Base-by-base conservation (phyloP, 2,113 vertebrate species). In the Lagopus leucura region DNA sequence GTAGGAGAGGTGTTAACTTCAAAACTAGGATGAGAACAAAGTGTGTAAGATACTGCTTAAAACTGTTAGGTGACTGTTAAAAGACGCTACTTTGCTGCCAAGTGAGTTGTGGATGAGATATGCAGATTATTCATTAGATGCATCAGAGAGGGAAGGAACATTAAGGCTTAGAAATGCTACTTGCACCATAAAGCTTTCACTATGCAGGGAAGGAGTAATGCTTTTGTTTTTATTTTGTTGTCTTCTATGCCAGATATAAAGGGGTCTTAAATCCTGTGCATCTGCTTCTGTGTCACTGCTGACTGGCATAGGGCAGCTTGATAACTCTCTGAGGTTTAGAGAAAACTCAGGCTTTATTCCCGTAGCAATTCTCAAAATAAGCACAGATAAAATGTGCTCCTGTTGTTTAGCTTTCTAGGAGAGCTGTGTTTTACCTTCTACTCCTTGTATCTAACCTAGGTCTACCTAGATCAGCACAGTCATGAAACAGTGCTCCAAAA, bases 141-240 rank as follows among this genome's bases (percentile, higher is more conserved):
- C 80, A 78, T 94, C 77, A 74, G 55, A 27, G n/a, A 72, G 65
- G 78, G 88, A 88, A 88, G 81, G 88, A 88, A 90, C 88, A 83
- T 90, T 93, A 95, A 90, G 69, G 71, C 84, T 93, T 95, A 89
- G 82, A 92, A 88, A 77, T 24, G 57, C 61, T 82, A 36, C 70
- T 82, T 84, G 89, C 88, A 81, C 88, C 75, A 93, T 95, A 94
- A 95, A 97, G 72, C 93, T 89, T 95, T 96, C 87, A 95, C 70
- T 48, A 85, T 38, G 57, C 74, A 93, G 47, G 43, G 64, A 38
- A 95, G 72, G 83, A 94, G 67, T 88, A 96, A 92, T 76, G 85
- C 74, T 89, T 45, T 75, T 86, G 57, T 52, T 78, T 94, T 96
- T 89, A 93, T 92, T 95, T 75, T 88, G 76, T 73, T 80, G 90